Evolutionary conservation across 1,140 invertebrate genomes (phyloP).

Genomic region (Camponotus pennsylvanicus): DNA sequence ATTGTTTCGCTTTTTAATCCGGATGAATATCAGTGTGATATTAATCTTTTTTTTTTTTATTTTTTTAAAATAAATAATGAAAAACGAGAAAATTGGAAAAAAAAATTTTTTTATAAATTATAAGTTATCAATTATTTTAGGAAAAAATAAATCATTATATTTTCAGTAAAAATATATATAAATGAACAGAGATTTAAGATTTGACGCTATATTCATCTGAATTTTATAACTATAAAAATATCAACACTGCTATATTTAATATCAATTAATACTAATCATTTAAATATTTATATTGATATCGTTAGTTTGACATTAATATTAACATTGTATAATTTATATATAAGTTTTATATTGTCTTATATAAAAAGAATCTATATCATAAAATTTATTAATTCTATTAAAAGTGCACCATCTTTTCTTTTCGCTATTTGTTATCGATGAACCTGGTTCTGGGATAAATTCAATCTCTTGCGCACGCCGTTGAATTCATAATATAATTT

Average conservation of each 20-base stretch:
- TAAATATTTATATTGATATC: too few relatives aligned
- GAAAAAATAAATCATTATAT: neutral
- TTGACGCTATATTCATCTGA: neutral
- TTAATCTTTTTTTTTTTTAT: neutral
- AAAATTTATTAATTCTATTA: neutral
- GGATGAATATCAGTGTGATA: neutral
- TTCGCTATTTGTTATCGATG: neutral
- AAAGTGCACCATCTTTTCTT: neutral
- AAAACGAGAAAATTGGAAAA: too few relatives aligned
- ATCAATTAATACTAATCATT: too few relatives aligned
- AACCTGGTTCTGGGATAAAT: slow-evolving; percentile 29
- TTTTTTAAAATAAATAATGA: too few relatives aligned
- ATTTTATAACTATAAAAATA: neutral
- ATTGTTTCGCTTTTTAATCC: slow-evolving; percentile 9
- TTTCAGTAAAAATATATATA: neutral
- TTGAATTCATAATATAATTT: slow-evolving; percentile 33
- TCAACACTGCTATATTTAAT: neutral
- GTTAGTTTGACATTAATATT: too few relatives aligned
- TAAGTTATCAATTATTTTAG: too few relatives aligned
- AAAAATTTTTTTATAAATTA: too few relatives aligned
- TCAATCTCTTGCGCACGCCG: neutral
- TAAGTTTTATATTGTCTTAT: neutral
- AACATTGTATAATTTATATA: neutral
- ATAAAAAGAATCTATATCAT: too few relatives aligned
- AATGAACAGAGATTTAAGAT: neutral